Evolutionary conservation across 2,113 vertebrate species (phyloP).

Genomic region (Canis aureus): DNA sequence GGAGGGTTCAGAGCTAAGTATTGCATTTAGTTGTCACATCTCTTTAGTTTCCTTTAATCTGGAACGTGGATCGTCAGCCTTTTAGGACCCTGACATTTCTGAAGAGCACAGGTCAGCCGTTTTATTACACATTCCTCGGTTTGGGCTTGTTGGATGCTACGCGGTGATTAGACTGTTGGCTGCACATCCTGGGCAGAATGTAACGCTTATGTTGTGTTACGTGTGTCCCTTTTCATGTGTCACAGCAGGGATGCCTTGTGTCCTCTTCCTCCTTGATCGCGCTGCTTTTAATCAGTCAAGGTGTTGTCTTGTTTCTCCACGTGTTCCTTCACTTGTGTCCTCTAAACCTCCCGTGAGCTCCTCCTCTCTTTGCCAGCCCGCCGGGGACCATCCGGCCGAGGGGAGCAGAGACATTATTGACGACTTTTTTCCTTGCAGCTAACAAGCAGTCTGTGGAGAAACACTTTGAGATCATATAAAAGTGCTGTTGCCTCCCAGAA

Average conservation of each 20-base stretch:
- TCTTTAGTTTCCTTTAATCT: not conserved
- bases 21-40: not conserved
- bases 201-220: not conserved
- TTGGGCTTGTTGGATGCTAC: not conserved
- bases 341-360: not conserved
- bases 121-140: not conserved
- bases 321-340: not conserved
- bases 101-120: not conserved
- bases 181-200: not conserved
- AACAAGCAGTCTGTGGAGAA: not conserved
- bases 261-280: not conserved
- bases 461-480: not conserved
- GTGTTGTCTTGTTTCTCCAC: not conserved
- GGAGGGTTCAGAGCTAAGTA: not conserved
- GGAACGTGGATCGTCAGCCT: not conserved
- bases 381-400: not conserved
- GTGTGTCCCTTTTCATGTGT: not conserved
- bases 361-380: not conserved
- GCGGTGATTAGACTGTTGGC: not conserved
- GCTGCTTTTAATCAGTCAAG: not conserved
- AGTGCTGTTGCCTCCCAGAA: not conserved
- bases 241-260: not conserved
- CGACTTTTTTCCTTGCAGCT: not conserved
- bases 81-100: not conserved
- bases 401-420: not conserved